phyloP scores from a whole-genome alignment of 2,888 invertebrate genomes.

The Cantharis nigra region DNA sequence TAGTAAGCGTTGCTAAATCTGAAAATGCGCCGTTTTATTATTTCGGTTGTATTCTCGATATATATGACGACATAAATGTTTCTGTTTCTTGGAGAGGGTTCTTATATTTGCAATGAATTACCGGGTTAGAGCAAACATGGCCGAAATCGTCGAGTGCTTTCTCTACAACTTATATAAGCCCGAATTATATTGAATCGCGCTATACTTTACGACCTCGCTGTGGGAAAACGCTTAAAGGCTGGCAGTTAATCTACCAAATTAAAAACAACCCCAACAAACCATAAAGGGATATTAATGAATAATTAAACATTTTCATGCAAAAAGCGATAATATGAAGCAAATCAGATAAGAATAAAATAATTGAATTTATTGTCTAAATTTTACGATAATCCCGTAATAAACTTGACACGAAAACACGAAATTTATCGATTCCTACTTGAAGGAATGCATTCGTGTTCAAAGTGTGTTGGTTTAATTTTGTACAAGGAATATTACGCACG shows the following conservation, averaged over 20 bases:
- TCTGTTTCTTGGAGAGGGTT: neutral
- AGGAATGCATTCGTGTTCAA: conserved; percentile 23
- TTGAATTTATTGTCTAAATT: neutral
- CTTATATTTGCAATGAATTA: neutral
- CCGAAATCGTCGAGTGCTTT: neutral
- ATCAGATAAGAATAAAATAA: neutral
- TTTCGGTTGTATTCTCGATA: neutral
- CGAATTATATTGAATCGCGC: neutral
- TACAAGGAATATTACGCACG: conserved; percentile 29
- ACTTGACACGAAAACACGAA: conserved; percentile 14
- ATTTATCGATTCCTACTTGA: conserved; percentile 22
- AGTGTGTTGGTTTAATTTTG: conserved; percentile 27
- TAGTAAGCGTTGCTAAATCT: neutral
- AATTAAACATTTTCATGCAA: neutral
- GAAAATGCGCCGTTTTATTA: neutral
- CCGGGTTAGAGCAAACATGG: neutral
- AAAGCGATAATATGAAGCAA: neutral
- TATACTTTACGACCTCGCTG: neutral
- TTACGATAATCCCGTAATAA: neutral
- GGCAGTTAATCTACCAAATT: neutral
- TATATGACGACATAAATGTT: neutral
- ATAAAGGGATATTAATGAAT: neutral
- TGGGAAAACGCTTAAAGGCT: neutral
- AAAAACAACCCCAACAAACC: neutral
- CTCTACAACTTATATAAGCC: neutral